Conservation (phyloP, 2,888 invertebrate species). For the Caenorhabditis afra region DNA sequence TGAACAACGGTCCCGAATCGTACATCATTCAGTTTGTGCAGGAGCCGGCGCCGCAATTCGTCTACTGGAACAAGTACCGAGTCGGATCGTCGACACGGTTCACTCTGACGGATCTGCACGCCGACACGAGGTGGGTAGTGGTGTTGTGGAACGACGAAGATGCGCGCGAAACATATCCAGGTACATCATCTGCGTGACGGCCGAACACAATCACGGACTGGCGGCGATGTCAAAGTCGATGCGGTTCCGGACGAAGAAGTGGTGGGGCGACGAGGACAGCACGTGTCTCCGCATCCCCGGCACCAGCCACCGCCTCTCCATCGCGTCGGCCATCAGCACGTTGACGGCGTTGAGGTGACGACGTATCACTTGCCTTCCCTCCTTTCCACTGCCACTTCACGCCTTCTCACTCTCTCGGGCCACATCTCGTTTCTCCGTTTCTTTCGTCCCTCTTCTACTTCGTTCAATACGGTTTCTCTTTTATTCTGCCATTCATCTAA, state of each 20-base stretch:
- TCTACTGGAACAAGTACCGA: constrained; percentile 74
- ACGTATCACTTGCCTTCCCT: background rate
- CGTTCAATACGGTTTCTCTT: too few species aligned
- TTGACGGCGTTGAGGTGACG: constrained; percentile 61
- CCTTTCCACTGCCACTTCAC: constrained; percentile 14
- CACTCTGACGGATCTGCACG: constrained; percentile 74
- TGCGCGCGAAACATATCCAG: constrained; percentile 33
- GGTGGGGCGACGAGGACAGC: constrained; percentile 74
- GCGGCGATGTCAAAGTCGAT: constrained; percentile 79
- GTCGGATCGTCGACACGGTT: constrained; percentile 74
- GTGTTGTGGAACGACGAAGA: background rate
- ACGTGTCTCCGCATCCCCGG: constrained; percentile 61
- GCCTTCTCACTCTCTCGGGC: constrained; percentile 8
- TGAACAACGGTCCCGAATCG: constrained; percentile 79
- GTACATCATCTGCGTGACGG: constrained; percentile 79
- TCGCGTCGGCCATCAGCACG: constrained; percentile 68
- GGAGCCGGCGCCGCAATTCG: constrained; percentile 79
- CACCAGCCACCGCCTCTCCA: constrained; percentile 63
- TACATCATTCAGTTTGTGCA: constrained; percentile 78
- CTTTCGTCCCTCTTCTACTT: constrained; percentile 8
- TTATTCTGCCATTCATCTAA: too few species aligned
- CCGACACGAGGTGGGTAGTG: constrained; percentile 72
- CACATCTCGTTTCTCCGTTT: constrained; percentile 15
- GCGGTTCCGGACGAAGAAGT: constrained; percentile 75
- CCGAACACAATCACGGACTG: constrained; percentile 79